Evolutionary conservation across 1,140 invertebrate species (phyloP).

Genomic region (Rhizoglyphus robini): DNA sequence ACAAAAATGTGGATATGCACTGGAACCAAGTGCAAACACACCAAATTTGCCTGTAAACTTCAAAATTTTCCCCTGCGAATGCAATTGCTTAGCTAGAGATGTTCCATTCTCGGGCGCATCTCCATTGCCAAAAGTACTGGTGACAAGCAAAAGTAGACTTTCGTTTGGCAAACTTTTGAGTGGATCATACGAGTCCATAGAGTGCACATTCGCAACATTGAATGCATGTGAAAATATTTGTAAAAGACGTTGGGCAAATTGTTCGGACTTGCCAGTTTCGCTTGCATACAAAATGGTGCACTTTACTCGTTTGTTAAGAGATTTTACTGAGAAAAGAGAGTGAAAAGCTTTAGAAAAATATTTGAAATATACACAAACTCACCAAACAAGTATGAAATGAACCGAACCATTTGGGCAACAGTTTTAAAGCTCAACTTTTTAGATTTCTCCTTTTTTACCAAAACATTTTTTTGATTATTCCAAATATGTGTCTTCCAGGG

Average conservation of each 20-base stretch:
- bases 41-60: conserved; percentile 51
- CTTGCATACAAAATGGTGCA: conserved; percentile 86
- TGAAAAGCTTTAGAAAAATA: too few relatives aligned
- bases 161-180: conserved; percentile 86
- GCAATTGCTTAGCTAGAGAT: conserved; percentile 61
- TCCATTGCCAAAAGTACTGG: conserved; percentile 90
- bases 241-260: conserved; percentile 75
- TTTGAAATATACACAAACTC: background rate
- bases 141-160: conserved; percentile 71
- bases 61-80: conserved; percentile 32
- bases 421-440: conserved; percentile 91
- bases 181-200: conserved; percentile 85
- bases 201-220: conserved; percentile 76
- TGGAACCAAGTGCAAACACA: conserved; percentile 84
- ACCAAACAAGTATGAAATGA: conserved; percentile 89
- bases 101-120: conserved; percentile 93
- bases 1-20: conserved; percentile 92
- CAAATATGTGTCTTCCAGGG: conserved; percentile 82
- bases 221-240: conserved; percentile 85
- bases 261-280: conserved; percentile 87
- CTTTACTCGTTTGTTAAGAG: conserved; percentile 76
- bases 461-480: too few relatives aligned
- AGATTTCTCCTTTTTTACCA: too few relatives aligned
- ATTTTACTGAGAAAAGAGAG: conserved; percentile 43
- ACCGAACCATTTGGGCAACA: conserved; percentile 88